Evolutionary conservation across 2,888 invertebrate genomes (phyloP).

Genomic region (Cantharis rustica): DNA sequence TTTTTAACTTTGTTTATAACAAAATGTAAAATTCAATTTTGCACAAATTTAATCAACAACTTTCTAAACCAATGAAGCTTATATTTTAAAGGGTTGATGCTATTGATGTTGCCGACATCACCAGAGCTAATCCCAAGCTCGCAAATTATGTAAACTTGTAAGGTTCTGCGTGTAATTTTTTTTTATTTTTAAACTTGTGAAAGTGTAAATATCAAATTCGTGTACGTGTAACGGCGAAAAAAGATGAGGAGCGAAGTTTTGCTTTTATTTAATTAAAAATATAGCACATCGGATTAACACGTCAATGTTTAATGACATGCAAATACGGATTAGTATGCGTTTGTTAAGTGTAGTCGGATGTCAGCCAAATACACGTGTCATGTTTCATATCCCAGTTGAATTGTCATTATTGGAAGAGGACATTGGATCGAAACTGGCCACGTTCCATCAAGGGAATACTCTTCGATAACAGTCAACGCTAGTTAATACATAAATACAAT

Average conservation of each 20-base stretch:
- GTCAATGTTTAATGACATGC: constrained; percentile 15
- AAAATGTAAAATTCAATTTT: neutral
- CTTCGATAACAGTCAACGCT: constrained; percentile 39
- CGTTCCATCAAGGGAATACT: constrained; percentile 35
- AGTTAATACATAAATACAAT: neutral
- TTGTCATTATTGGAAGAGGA: constrained; percentile 44
- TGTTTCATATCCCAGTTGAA: constrained; percentile 36
- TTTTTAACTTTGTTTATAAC: neutral
- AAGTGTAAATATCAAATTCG: neutral
- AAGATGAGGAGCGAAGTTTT: neutral
- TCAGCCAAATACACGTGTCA: constrained; percentile 23
- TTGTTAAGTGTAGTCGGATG: constrained; percentile 10
- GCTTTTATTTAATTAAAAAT: neutral
- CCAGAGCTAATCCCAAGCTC: constrained; percentile 36
- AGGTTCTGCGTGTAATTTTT: constrained; percentile 20
- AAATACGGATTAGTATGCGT: constrained; percentile 23
- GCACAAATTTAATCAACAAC: constrained; percentile 4
- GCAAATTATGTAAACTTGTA: constrained; percentile 43
- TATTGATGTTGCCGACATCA: constrained; percentile 28
- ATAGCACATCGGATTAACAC: neutral
- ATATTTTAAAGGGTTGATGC: constrained; percentile 37
- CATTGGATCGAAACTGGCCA: constrained; percentile 37
- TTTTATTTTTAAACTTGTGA: neutral
- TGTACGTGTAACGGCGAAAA: neutral
- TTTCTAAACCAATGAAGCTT: constrained; percentile 34